Conservation (phyloP, 92 coral and sea anemone species). For the Phenganax subtilis region DNA sequence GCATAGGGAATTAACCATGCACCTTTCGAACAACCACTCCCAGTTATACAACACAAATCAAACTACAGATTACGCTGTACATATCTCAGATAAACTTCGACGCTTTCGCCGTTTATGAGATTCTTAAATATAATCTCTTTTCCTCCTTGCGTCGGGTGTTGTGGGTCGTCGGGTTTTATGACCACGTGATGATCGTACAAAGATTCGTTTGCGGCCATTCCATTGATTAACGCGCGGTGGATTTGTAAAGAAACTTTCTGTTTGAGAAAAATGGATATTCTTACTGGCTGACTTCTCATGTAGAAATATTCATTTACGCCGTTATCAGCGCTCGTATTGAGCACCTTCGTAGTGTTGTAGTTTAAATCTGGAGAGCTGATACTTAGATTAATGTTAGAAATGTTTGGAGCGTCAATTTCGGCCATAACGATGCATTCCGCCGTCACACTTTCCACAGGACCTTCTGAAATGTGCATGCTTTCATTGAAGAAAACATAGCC, state of each 20-base stretch:
- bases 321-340: background rate
- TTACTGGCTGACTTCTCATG: conserved; percentile 38
- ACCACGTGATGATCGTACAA: conserved; percentile 1
- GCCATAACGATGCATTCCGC: conserved; percentile 43
- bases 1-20: too few relatives aligned
- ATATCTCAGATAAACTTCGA: conserved; percentile 20
- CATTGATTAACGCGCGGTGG: conserved; percentile 13
- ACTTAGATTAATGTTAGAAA: conserved; percentile 34
- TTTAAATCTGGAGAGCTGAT: conserved; percentile 46
- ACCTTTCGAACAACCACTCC: too few relatives aligned
- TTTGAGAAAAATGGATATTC: background rate
- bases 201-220: background rate
- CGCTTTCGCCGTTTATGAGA: conserved; percentile 22
- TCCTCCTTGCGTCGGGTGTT: background rate
- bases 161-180: conserved; percentile 11
- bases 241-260: background rate
- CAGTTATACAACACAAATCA: too few relatives aligned
- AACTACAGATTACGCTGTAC: too few relatives aligned
- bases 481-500: conserved; percentile 41
- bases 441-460: conserved; percentile 37
- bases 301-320: conserved; percentile 39
- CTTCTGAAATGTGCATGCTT: conserved; percentile 1
- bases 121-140: conserved; percentile 1
- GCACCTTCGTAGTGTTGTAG: conserved; percentile 13
- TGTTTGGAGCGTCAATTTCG: conserved; percentile 17